phyloP scores from a whole-genome alignment of 2,113 vertebrate genomes.

The Catharus bicknelli region DNA sequence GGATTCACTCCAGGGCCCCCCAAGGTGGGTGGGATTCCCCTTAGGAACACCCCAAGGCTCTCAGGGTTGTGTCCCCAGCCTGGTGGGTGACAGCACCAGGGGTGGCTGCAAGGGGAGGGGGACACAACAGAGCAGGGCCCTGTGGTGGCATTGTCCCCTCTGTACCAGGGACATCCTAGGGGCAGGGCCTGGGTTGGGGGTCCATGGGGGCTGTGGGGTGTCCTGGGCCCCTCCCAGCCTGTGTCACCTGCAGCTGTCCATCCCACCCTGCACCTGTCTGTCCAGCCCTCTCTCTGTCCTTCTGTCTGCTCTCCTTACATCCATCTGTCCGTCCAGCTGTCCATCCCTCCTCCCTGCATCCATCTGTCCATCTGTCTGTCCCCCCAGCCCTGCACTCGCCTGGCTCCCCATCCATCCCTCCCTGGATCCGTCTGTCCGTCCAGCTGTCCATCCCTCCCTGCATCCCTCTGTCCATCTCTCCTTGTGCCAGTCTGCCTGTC shows the following conservation, averaged over 20 bases:
- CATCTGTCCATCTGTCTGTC: not conserved
- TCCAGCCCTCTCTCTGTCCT: not conserved
- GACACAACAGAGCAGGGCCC: too few relatives aligned
- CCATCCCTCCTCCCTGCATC: not conserved
- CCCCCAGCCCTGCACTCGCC: not conserved
- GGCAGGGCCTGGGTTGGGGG: too few relatives aligned
- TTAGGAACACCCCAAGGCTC: rapidly evolving
- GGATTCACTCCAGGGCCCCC: too few relatives aligned
- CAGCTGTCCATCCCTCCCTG: not conserved
- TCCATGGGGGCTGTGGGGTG: not conserved
- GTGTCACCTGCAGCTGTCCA: too few relatives aligned
- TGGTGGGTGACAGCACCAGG: too few relatives aligned
- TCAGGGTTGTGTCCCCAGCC: rapidly evolving
- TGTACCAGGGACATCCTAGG: rapidly evolving
- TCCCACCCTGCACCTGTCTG: not conserved
- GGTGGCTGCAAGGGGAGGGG: too few relatives aligned
- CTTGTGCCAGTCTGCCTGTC: not conserved
- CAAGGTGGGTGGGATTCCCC: not conserved
- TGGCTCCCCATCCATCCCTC: not conserved
- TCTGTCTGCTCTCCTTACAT: not conserved
- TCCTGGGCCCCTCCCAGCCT: too few relatives aligned
- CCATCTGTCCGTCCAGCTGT: not conserved
- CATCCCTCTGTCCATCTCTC: not conserved
- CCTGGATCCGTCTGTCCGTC: not conserved
- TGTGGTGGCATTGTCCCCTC: not conserved